Conservation (phyloP, 2,797 vertebrate species). For the Spinus pinus region DNA sequence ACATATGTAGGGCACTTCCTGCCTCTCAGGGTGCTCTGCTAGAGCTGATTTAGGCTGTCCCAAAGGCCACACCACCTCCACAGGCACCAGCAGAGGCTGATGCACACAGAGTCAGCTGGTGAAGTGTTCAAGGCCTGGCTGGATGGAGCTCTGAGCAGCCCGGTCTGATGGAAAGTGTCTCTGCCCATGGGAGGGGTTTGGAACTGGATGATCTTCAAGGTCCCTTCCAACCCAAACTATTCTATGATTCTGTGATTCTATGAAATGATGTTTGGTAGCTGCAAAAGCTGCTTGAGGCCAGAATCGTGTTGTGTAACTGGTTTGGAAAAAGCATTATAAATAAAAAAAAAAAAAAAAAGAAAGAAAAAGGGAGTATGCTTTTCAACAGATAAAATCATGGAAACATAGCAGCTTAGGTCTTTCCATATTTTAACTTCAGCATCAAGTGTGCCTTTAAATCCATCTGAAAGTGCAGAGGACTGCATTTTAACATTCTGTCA, state of each 20-base stretch:
- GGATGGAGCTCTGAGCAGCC: background rate
- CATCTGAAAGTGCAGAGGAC: conserved; percentile 22
- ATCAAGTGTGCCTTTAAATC: conserved; percentile 3
- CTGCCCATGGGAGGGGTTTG: background rate
- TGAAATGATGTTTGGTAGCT: background rate
- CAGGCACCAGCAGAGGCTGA: background rate
- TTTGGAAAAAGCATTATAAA: conserved; percentile 24
- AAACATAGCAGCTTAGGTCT: background rate
- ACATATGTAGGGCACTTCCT: background rate
- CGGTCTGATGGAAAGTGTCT: background rate
- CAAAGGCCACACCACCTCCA: background rate
- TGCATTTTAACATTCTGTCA: conserved; percentile 23
- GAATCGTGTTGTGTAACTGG: conserved; percentile 23
- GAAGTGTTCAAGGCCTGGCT: background rate
- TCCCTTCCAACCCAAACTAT: background rate
- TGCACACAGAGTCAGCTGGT: background rate
- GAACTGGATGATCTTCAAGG: background rate
- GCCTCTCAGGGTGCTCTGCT: background rate
- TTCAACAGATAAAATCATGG: background rate
- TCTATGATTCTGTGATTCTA: background rate
- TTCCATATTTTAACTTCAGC: background rate
- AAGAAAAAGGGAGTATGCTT: background rate
- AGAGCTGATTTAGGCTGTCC: background rate
- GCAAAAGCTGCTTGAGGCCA: conserved; percentile 3
- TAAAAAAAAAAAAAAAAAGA: background rate